Conservation (phyloP, 2,888 invertebrate genomes). For the Dexiosoma caninum region DNA sequence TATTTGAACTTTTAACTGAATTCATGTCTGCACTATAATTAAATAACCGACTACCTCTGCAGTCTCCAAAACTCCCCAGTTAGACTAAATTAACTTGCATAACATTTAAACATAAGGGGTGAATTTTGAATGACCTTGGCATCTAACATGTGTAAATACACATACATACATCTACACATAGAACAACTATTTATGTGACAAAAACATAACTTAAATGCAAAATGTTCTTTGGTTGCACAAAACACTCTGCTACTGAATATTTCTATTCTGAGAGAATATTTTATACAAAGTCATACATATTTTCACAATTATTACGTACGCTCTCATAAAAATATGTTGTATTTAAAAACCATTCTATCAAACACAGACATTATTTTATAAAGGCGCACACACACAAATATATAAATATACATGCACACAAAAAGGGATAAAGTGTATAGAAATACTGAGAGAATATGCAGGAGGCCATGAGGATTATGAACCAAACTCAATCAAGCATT, state of each 20-base stretch:
- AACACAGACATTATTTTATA: slow-evolving; percentile 32
- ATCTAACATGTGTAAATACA: slow-evolving; percentile 66
- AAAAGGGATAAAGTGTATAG: background rate
- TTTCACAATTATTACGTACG: background rate
- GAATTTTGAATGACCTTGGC: slow-evolving; percentile 79
- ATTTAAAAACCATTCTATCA: slow-evolving; percentile 50
- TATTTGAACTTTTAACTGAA: too few species aligned
- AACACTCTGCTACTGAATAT: slow-evolving; percentile 5
- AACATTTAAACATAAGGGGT: slow-evolving; percentile 69
- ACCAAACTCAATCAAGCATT: slow-evolving; percentile 44
- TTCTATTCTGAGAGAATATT: background rate
- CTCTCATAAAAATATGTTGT: slow-evolving; percentile 40
- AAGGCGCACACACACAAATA: background rate
- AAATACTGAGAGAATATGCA: background rate
- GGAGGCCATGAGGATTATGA: slow-evolving; percentile 1
- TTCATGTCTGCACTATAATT: background rate
- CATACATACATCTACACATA: background rate
- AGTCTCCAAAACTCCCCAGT: slow-evolving; percentile 13
- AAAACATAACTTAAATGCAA: slow-evolving; percentile 73
- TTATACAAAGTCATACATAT: background rate
- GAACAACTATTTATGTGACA: slow-evolving; percentile 59
- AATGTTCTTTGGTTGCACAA: slow-evolving; percentile 51
- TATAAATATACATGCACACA: background rate
- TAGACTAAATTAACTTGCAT: slow-evolving; percentile 18
- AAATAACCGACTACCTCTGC: background rate